phyloP scores from a whole-genome alignment of 2,113 vertebrate species.

The Elephas maximus region DNA sequence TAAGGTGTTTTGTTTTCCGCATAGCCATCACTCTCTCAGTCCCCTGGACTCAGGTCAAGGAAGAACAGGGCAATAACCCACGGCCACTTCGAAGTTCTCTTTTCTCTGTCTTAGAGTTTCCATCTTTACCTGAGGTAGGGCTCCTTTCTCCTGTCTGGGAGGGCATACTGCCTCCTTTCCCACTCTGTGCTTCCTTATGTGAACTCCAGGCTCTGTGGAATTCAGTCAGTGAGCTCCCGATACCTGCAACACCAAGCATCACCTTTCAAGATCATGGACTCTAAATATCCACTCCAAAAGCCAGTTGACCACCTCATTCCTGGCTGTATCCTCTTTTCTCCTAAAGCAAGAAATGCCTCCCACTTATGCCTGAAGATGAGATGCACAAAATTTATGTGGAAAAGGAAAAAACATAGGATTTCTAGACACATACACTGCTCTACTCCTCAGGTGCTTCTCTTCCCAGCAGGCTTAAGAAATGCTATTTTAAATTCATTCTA shows the following conservation, averaged over 20 bases:
- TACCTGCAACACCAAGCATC: background rate
- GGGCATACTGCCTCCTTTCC: rapidly evolving
- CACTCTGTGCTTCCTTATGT: rapidly evolving
- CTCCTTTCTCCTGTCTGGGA: background rate
- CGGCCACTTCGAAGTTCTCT: rapidly evolving
- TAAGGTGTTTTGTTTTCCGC: background rate
- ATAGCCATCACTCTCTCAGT: rapidly evolving
- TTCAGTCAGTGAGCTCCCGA: background rate
- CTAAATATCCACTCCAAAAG: background rate
- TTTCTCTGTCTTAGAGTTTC: no score
- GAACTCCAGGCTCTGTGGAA: background rate
- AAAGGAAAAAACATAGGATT: rapidly evolving
- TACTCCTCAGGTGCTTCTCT: rapidly evolving
- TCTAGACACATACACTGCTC: rapidly evolving
- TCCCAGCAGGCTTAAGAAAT: rapidly evolving
- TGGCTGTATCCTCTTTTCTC: rapidly evolving
- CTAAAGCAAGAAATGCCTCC: rapidly evolving
- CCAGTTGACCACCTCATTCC: rapidly evolving
- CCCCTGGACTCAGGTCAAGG: background rate
- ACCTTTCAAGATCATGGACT: rapidly evolving
- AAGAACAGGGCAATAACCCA: rapidly evolving
- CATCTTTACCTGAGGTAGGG: rapidly evolving
- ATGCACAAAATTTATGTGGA: rapidly evolving
- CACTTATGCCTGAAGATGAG: no score
- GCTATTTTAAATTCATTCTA: rapidly evolving